Evolutionary conservation across 1,140 invertebrate genomes (phyloP).

Genomic region (Ptiloglossa arizonensis): DNA sequence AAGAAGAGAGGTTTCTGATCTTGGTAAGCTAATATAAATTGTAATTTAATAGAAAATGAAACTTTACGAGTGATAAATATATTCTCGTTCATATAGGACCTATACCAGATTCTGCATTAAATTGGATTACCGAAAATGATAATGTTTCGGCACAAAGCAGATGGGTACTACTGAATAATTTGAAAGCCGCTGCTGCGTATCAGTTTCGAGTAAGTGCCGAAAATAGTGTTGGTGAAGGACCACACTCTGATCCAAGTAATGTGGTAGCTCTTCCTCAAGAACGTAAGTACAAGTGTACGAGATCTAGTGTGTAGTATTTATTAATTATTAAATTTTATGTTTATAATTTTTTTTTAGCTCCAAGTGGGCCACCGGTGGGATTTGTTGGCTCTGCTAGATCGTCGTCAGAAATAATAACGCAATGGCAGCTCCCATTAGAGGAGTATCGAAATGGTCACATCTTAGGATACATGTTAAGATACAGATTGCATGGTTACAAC

Average conservation of each 20-base stretch:
- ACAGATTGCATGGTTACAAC: slow-evolving; percentile 94
- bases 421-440: slow-evolving; percentile 97
- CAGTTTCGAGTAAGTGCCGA: slow-evolving; percentile 97
- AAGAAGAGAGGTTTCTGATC: slow-evolving; percentile 92
- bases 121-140: slow-evolving; percentile 94
- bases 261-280: slow-evolving; percentile 95
- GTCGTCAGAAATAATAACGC: slow-evolving; percentile 96
- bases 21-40: slow-evolving; percentile 83
- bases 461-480: slow-evolving; percentile 95
- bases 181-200: slow-evolving; percentile 97
- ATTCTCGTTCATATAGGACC: slow-evolving; percentile 83
- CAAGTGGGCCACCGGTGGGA: slow-evolving; percentile 93
- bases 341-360: slow-evolving; percentile 83
- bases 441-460: slow-evolving; percentile 97
- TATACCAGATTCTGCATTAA: slow-evolving; percentile 89
- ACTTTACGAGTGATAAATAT: neutral
- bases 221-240: slow-evolving; percentile 97
- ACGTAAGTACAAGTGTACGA: slow-evolving; percentile 85
- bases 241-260: slow-evolving; percentile 93
- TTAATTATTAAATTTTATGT: neutral
- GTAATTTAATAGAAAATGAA: slow-evolving; percentile 14
- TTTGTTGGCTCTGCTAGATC: slow-evolving; percentile 96
- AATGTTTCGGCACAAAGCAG: slow-evolving; percentile 91
- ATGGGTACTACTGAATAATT: slow-evolving; percentile 90
- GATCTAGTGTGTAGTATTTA: neutral